Percentiles rank a stretch among this genome's conserved stretches.
These are phyloP conservation scores for Zootermopsis nevadensis DNA, from an alignment of 2,888 invertebrate species.

Conservation along the genomic window DNA sequence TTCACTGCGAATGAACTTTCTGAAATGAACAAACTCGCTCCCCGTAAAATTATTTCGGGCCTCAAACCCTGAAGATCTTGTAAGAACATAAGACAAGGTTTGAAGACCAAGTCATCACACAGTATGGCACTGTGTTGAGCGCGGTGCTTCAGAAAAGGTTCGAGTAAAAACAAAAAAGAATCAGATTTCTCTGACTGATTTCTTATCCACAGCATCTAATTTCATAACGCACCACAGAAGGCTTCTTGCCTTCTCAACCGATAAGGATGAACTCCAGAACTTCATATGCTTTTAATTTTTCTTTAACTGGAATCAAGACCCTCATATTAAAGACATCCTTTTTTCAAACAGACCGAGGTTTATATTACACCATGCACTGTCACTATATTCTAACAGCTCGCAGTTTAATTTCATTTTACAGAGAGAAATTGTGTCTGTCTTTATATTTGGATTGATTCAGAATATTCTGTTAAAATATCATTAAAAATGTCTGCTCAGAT, in stretches of 20 bases:
- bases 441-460: too few species aligned
- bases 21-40: too few species aligned
- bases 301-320: neutral
- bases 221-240: constrained; percentile 28
- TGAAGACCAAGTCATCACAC: neutral
- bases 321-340: neutral
- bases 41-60: too few species aligned
- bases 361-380: neutral
- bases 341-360: neutral
- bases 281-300: constrained; percentile 46
- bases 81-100: too few species aligned
- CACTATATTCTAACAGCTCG: neutral
- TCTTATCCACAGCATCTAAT: constrained; percentile 35
- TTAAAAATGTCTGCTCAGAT: too few species aligned
- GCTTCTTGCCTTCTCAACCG: constrained; percentile 16
- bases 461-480: too few species aligned
- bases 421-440: too few species aligned
- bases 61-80: too few species aligned
- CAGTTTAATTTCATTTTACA: neutral
- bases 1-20: too few species aligned
- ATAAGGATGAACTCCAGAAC: constrained; percentile 39
- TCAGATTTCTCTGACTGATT: constrained; percentile 15
- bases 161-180: neutral
- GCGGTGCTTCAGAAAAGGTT: neutral
- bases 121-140: neutral